These are phyloP conservation scores for Anguilla anguilla DNA, from an alignment of 2,797 vertebrate species.

Conservation along the genomic window DNA sequence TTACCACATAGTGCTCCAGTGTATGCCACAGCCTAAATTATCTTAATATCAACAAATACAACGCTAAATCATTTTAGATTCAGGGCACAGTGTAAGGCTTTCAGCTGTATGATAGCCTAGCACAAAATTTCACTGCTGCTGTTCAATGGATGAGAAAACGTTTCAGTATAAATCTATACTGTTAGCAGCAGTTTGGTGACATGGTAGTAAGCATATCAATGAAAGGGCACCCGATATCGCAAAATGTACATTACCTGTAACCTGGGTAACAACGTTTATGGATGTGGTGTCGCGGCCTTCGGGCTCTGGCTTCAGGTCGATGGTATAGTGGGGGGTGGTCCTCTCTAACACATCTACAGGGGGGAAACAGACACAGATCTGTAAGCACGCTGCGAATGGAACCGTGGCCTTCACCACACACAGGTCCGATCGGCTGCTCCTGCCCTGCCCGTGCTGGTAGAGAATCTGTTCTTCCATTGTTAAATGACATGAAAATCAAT, in stretches of 20 bases:
- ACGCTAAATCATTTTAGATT: background rate
- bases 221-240: background rate
- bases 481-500: conserved; percentile 45
- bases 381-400: background rate
- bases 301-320: conserved; percentile 55
- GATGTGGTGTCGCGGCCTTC: conserved; percentile 53
- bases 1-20: background rate
- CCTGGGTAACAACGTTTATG: conserved; percentile 54
- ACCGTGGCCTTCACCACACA: background rate
- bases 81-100: background rate
- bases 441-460: conserved; percentile 29
- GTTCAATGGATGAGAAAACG: background rate
- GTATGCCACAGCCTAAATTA: background rate
- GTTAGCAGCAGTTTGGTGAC: background rate
- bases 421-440: background rate
- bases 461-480: conserved; percentile 45
- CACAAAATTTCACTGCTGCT: background rate
- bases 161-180: background rate
- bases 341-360: conserved; percentile 57
- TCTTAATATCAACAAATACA: background rate
- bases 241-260: conserved; percentile 58
- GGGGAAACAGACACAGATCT: background rate
- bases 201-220: background rate
- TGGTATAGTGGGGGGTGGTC: conserved; percentile 58
- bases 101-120: background rate